Conservation (phyloP, 2,797 vertebrate genomes). For the Sebastes iracundus region DNA sequence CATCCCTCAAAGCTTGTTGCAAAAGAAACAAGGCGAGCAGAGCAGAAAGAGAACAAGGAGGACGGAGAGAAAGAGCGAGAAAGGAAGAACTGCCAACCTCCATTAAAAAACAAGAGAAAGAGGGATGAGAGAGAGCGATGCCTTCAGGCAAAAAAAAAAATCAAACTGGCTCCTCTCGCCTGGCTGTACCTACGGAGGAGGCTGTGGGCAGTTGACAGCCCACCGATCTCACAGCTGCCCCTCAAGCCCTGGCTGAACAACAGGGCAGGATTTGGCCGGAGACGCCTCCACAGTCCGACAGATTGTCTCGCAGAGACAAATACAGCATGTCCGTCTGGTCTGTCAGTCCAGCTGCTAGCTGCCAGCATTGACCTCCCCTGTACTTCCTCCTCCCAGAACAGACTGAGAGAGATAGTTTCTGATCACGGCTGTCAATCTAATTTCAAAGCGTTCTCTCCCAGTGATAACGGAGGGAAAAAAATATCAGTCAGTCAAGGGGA, state of each 20-base stretch:
- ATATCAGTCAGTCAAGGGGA: constrained; percentile 32
- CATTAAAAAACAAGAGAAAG: constrained; percentile 46
- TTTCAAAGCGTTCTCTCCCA: constrained; percentile 24
- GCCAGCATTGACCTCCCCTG: constrained; percentile 29
- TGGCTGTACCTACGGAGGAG: constrained; percentile 44
- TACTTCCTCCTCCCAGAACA: constrained; percentile 19
- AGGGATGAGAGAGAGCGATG: constrained; percentile 6
- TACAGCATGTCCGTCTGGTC: constrained; percentile 36
- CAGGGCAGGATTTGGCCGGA: constrained; percentile 42
- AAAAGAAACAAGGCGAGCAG: constrained; percentile 23
- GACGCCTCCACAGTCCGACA: constrained; percentile 26
- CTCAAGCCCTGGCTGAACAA: constrained; percentile 37
- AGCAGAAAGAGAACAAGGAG: constrained; percentile 20
- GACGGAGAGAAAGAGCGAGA: not conserved
- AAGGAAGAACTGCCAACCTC: constrained; percentile 1
- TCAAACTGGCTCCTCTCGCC: constrained; percentile 1
- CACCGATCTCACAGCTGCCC: constrained; percentile 35
- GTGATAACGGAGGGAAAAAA: constrained; percentile 23
- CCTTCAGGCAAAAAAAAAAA: constrained; percentile 26
- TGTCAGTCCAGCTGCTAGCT: constrained; percentile 50
- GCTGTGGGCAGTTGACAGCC: constrained; percentile 50
- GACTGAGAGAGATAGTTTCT: constrained; percentile 14
- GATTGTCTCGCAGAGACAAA: constrained; percentile 54
- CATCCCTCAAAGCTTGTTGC: constrained; percentile 45
- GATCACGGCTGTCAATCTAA: constrained; percentile 55